Evolutionary conservation across 2,797 vertebrate species (phyloP), one percentile per base, ranked within the genome.

Genomic region (Eulemur rubriventer): DNA sequence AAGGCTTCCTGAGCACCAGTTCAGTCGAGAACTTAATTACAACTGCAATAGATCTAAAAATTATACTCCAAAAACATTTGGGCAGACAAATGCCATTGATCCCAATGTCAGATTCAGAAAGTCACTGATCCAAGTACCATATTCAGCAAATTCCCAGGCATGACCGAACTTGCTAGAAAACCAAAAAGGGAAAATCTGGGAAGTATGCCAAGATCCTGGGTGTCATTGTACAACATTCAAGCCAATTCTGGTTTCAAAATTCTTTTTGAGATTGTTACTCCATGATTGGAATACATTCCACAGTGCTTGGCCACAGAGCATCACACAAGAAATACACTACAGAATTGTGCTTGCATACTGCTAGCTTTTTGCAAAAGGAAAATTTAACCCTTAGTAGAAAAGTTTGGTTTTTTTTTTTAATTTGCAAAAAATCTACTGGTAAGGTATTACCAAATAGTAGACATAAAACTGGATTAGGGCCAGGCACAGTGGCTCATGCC

Each of bases 171-270:
- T 90, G 78, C 75, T 96, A 65, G 86, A 89, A 97, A 97, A 95
- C 70, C 80, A 61, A 91, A 91, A 94, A 41, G 63, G 88, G 72
- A 65, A 83, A 55, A 94, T 88, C 91, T 59, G 80, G 96, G 96
- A 97, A 92, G 6, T 59, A 63, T 73, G 67, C 94, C 97, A 97
- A 91, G 90, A 88, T 80, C 89, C 67, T 95, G 86, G 55, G 80
- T 97, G 93, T 97, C 86, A 59, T 73, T 73, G 89, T 72, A 67
- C 38, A 79, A 41, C 55, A 84, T 82, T 91, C 65, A 96, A 72
- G 94, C 94, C 96, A 97, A 96, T 76, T 95, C 93, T 70, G 46
- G 86, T 89, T 97, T 96, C 95, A 96, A 81, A 93, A 93, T 94
- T 96, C 96, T 92, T 92, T 95, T 30, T 76, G 70, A 89, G 83